Conservation (phyloP, 2,113 vertebrate genomes). For the Aldabrachelys gigantea region DNA sequence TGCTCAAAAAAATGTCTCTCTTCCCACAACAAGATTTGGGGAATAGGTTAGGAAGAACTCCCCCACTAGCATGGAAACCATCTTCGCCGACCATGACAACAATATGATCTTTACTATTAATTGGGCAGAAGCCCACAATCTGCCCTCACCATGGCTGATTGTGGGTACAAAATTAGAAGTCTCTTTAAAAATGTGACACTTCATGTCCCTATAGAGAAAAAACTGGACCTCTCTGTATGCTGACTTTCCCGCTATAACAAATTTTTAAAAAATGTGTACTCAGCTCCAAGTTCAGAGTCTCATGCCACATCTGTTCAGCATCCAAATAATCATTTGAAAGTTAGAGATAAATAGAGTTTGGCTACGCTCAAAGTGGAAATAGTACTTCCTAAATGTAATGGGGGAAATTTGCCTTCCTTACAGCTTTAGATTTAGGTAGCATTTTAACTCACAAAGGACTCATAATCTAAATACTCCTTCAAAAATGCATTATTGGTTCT, state of each 20-base stretch:
- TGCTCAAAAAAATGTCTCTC: not conserved
- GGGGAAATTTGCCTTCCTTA: slow-evolving; percentile 12
- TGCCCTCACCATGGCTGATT: not conserved
- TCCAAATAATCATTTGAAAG: slow-evolving; percentile 67
- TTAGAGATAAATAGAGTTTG: slow-evolving; percentile 46
- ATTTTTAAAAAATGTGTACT: slow-evolving; percentile 11
- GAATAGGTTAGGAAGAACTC: not conserved
- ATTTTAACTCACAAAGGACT: slow-evolving; percentile 38
- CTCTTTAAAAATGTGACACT: not conserved
- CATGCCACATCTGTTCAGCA: slow-evolving; percentile 68
- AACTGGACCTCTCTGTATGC: not conserved
- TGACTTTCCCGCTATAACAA: slow-evolving; percentile 42
- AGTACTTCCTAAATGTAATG: slow-evolving; percentile 25
- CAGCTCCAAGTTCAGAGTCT: slow-evolving; percentile 56
- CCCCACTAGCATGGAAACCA: not conserved
- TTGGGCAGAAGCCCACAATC: not conserved
- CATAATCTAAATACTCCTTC: not conserved
- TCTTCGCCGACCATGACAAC: not conserved
- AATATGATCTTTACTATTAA: not conserved
- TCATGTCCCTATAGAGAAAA: not conserved
- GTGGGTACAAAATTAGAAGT: not conserved
- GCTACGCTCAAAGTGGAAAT: slow-evolving; percentile 47
- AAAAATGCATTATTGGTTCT: slow-evolving; percentile 18
- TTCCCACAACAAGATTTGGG: not conserved
- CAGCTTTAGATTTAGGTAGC: slow-evolving; percentile 27